Base-by-base conservation (phyloP, 2,888 invertebrate species). In the Pseudanteris insignis region DNA sequence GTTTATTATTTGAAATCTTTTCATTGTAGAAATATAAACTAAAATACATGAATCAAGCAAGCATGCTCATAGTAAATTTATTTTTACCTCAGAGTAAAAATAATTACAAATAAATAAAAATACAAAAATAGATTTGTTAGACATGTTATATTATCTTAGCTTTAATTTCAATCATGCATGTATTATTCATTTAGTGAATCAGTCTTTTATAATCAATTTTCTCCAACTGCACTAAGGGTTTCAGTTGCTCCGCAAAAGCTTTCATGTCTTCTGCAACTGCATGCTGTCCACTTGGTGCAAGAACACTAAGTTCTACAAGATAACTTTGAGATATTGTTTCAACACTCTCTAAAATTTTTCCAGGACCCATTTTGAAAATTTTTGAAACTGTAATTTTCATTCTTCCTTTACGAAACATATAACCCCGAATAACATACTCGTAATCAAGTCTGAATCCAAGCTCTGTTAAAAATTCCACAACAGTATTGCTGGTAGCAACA, bases 321-420 rank as follows among this genome's bases (percentile, higher is more conserved):
- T 95, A 94, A 73, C 96, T 96, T 74, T 91, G 90, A 1, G 94
- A 92, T 69, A 96, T 89, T 0, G 94, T 88, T 75, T 96, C 96
- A 28, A 88, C 83, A 68, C 84, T 85, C 65, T 89, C 89, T 24
- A 85, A 83, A 14, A 86, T 83, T 74, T 89, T 89, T 25, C 87
- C 88, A 46, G 89, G 89, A 29, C 85, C 86, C 80, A 91, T 87
- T 85, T 94, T 94, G 72, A 91, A 94, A 53, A 96, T 90, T 81
- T 96, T 96, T 0, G 95, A 92, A 0, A 97, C 96, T 0, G 94
- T 95, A 11, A 96, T 91, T 81, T 97, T 97, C 94, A 97, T 95
- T 57, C 96, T 85, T 0, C 96, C 97, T 81, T 97, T 97, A 53
- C 95, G 86, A 74, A 96, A 96, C 89, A 96, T 92, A 74, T 91